A percentile compares a stretch with the other conserved stretches of the same genome.
Conservation (phyloP, 1,140 invertebrate genomes). For the Eumaeus atala region DNA sequence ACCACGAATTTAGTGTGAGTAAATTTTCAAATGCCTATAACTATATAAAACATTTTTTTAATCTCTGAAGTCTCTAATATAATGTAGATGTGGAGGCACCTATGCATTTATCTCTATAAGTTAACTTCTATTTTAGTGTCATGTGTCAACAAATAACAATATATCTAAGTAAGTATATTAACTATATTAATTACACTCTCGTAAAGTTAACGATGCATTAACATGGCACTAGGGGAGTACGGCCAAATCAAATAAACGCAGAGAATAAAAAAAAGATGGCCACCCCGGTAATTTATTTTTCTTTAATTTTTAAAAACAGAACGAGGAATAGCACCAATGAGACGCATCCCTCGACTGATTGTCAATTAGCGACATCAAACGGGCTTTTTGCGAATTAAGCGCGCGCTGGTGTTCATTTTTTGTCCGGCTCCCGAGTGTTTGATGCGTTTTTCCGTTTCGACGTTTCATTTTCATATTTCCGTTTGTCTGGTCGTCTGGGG, state of each 20-base stretch:
- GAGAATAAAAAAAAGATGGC: constrained; percentile 44
- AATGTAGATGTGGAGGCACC: too few relatives aligned
- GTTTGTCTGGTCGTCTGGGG: constrained; percentile 58
- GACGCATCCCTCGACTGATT: constrained; percentile 68
- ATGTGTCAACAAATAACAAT: too few relatives aligned
- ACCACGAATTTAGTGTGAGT: too few relatives aligned
- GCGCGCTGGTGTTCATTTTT: constrained; percentile 67
- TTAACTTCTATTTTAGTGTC: too few relatives aligned
- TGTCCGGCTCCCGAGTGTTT: constrained; percentile 50
- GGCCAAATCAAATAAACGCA: constrained; percentile 1
- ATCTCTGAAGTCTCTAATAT: too few relatives aligned
- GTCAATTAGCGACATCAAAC: constrained; percentile 73
- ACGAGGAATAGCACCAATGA: constrained; percentile 64
- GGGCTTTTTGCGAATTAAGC: constrained; percentile 74
- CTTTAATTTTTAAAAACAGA: constrained; percentile 71
- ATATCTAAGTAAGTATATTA: too few relatives aligned
- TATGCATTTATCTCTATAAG: too few relatives aligned
- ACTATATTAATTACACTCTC: too few relatives aligned
- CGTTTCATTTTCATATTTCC: constrained; percentile 71
- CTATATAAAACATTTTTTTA: too few relatives aligned
- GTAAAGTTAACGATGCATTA: constrained; percentile 11
- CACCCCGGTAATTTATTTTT: constrained; percentile 65
- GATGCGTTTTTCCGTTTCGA: constrained; percentile 66
- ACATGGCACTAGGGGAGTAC: constrained; percentile 14
- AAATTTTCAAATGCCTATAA: too few relatives aligned